Percentiles rank a stretch among this genome's conserved stretches.
Evolutionary conservation across 2,888 invertebrate species (phyloP).

Genomic region (Acanthoscelides obtectus): DNA sequence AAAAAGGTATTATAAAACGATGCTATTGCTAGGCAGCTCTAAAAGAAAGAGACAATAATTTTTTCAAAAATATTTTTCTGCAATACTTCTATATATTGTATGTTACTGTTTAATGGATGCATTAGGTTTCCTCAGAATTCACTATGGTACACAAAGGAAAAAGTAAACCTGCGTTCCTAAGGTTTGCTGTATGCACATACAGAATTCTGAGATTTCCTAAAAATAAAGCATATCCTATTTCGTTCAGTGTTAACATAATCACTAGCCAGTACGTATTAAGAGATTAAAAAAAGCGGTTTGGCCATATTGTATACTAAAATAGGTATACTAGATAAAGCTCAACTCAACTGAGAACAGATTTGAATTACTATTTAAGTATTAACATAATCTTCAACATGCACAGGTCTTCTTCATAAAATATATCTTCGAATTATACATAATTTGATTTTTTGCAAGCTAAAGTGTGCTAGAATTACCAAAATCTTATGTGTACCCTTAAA

Average conservation of each 20-base stretch:
- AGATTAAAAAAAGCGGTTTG: neutral
- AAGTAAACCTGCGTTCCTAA: too few species aligned
- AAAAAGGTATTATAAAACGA: neutral
- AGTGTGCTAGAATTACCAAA: too few species aligned
- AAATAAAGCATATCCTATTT: neutral
- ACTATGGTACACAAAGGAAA: too few species aligned
- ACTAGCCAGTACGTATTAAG: neutral
- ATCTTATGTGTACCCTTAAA: too few species aligned
- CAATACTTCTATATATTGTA: neutral
- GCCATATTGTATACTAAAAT: neutral
- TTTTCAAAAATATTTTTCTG: neutral
- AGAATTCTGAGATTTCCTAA: neutral
- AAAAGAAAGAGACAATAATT: neutral
- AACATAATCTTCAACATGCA: neutral
- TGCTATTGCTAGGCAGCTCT: neutral
- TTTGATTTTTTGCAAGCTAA: too few species aligned
- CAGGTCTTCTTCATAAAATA: neutral
- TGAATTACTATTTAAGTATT: neutral
- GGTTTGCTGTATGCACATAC: too few species aligned
- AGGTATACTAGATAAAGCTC: neutral
- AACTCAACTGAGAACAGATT: neutral
- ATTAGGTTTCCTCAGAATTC: neutral
- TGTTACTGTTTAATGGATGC: too few species aligned
- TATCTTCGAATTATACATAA: neutral
- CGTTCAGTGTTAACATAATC: neutral